Base-by-base conservation (phyloP, 2,113 vertebrate genomes). In the Phyllostomus hastatus region DNA sequence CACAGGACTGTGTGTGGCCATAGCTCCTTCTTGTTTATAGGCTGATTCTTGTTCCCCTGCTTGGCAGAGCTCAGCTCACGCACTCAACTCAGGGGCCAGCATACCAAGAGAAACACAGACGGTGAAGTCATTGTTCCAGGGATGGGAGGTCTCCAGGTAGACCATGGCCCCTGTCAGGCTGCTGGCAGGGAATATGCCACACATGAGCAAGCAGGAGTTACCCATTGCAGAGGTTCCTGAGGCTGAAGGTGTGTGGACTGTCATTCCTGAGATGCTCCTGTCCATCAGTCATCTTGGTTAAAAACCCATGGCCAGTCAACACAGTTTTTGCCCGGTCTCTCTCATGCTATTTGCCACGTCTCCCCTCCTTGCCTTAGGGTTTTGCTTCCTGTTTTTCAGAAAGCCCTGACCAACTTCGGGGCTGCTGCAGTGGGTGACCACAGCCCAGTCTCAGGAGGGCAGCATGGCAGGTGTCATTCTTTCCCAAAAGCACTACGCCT, bases 1-100 rank as follows among this genome's bases (percentile, higher is more conserved):
- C 5, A 10, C 5, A 10, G 4, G 1, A 5, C 20, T 0, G 4
- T 1, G 3, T 0, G 0, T 17, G 33, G 31, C 4, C 10, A 43
- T 6, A 1, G 20, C 0, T 7, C 15, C 41, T 67, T 52, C 69
- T 10, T 14, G 41, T 61, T 91, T 57, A 59, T 38, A 48, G 66
- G 35, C 76, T 43, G 33, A 1, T 28, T 17, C 43, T 28, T 54
- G 89, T 20, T 11, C 73, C 20, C 19, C 22, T 87, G 43, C 86
- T 72, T 26, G 43, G 64, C 33, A 70, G 75, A 66, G 46, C 48
- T 38, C 67, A 89, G 80, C 57, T 95, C 50, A 20, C 61, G 38
- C 57, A 59, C 57, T 59, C 57, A 8, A 22, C 22, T 59, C 57
- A 59, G 83, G 93, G 83, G 75, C 87, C 93, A 67, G 15, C 35